Percentiles rank a stretch among this genome's conserved stretches.
phyloP scores from a whole-genome alignment of 1,140 invertebrate species.

The Asobara japonica region DNA sequence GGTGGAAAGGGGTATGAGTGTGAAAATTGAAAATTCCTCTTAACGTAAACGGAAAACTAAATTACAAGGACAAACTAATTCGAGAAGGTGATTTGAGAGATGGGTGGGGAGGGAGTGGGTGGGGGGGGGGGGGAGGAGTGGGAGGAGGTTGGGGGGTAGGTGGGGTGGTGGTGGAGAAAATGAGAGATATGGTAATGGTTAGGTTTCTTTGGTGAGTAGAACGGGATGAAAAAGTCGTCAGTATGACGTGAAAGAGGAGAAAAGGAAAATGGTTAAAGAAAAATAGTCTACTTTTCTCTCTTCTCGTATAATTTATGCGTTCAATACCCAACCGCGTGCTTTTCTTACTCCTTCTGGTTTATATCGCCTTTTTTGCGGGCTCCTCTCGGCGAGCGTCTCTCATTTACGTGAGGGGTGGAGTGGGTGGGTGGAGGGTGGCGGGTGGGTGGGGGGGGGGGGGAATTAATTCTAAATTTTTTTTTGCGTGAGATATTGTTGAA shows the following conservation, averaged over 20 bases:
- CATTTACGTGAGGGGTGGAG: slow-evolving; percentile 10
- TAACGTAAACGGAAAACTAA: slow-evolving; percentile 44
- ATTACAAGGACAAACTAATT: slow-evolving; percentile 54
- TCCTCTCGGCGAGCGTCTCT: slow-evolving; percentile 19
- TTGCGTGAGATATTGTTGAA: neutral
- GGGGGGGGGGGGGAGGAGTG: neutral
- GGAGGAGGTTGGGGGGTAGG: neutral
- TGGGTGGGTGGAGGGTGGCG: neutral
- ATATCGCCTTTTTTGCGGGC: slow-evolving; percentile 17
- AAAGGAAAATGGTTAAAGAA: slow-evolving; percentile 35
- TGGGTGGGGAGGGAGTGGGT: neutral
- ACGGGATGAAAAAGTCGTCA: slow-evolving; percentile 12
- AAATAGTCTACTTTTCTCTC: slow-evolving; percentile 39
- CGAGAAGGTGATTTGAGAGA: slow-evolving; percentile 6
- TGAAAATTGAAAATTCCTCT: slow-evolving; percentile 50
- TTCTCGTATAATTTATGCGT: slow-evolving; percentile 53
- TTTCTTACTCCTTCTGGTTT: slow-evolving; percentile 21
- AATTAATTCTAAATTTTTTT: slow-evolving; percentile 3
- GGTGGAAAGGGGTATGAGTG: neutral
- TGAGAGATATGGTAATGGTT: neutral
- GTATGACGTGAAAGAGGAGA: slow-evolving; percentile 8
- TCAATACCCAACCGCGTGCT: slow-evolving; percentile 47
- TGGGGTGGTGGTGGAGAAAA: neutral
- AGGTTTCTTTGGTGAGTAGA: neutral
- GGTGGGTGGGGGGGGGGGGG: neutral